A percentile compares a stretch with the other conserved stretches of the same genome.
These are phyloP conservation scores for Subacronicta megacephala DNA, from an alignment of 2,888 invertebrate species.

Conservation along the genomic window DNA sequence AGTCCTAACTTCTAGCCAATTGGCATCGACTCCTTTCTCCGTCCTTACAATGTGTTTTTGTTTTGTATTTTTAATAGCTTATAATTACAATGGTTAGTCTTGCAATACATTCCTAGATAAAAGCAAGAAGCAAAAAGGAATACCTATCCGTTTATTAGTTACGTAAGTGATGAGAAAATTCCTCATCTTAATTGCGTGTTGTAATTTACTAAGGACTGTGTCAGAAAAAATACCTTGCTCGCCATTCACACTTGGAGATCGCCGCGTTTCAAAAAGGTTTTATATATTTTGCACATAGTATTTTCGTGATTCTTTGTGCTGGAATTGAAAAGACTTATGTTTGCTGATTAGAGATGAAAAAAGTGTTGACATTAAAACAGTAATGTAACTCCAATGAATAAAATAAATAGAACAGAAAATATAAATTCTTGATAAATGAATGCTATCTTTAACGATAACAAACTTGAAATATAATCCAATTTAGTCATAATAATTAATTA, in stretches of 20 bases:
- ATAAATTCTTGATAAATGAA: too few species aligned
- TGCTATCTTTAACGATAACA: too few species aligned
- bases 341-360: not conserved
- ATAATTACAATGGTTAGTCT: constrained; percentile 11
- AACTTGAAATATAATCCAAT: too few species aligned
- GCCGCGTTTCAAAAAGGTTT: constrained; percentile 51
- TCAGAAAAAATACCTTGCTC: constrained; percentile 75
- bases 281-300: constrained; percentile 32
- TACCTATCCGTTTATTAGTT: constrained; percentile 64
- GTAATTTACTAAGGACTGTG: constrained; percentile 68
- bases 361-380: not conserved
- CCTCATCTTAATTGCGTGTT: constrained; percentile 71
- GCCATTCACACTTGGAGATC: constrained; percentile 67
- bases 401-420: too few species aligned
- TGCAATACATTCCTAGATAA: constrained; percentile 28
- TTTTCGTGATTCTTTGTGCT: constrained; percentile 18
- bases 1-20: constrained; percentile 32
- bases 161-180: constrained; percentile 67
- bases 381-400: constrained; percentile 13
- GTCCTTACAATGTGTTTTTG: constrained; percentile 23
- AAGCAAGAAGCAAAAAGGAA: constrained; percentile 25
- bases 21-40: constrained; percentile 32
- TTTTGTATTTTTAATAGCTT: not conserved
- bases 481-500: constrained; percentile 23
- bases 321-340: not conserved